These are phyloP conservation scores for Selene dorsalis DNA, from an alignment of 2,797 vertebrate genomes.

Conservation along the genomic window DNA sequence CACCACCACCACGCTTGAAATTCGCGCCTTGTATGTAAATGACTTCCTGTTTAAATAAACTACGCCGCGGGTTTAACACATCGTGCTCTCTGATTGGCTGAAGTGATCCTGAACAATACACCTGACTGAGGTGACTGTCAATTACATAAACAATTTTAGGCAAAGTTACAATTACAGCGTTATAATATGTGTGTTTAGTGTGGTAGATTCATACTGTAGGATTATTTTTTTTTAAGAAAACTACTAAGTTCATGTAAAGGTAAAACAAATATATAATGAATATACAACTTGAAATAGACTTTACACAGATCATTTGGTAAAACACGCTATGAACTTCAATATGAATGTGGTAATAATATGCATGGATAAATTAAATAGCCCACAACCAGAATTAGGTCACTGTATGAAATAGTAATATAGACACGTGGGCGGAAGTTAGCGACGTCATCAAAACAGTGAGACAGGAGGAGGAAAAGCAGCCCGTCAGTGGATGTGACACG, in stretches of 20 bases:
- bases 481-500: conserved; percentile 76
- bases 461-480: conserved; percentile 60
- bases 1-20: conserved; percentile 53
- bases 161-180: not conserved
- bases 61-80: not conserved
- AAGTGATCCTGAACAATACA: not conserved
- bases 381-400: conserved; percentile 49
- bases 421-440: conserved; percentile 86
- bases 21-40: conserved; percentile 56
- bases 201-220: not conserved
- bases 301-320: not conserved
- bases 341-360: not conserved
- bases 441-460: conserved; percentile 85
- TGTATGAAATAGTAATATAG: conserved; percentile 64
- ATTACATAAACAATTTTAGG: not conserved
- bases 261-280: not conserved
- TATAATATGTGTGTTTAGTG: not conserved
- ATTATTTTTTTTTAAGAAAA: not conserved
- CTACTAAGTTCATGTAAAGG: not conserved
- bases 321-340: not conserved
- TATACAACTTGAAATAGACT: not conserved
- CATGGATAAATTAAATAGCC: not conserved
- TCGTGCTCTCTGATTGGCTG: conserved; percentile 60
- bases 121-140: conserved; percentile 10
- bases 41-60: conserved; percentile 77